Base-by-base conservation (phyloP, 2,888 invertebrate species). In the Drosophila austrosaltans region DNA sequence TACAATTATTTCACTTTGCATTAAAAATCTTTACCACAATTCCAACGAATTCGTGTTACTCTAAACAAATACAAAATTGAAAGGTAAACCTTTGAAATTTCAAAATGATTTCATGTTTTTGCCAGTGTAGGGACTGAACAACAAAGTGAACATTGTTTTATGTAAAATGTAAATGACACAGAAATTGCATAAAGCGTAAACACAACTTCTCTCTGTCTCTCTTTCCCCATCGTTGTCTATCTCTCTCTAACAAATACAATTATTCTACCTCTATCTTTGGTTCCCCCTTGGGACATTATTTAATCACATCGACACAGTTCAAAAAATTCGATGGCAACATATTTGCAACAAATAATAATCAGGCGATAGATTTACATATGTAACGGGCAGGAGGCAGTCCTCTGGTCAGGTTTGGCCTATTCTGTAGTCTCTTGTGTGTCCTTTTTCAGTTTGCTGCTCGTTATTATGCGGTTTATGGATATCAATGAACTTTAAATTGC, bases 401-500 rank as follows among this genome's bases (percentile, higher is more conserved):
- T 63, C 59, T 63, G 48, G 54, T 6, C 42, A 25, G 53, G 42
- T 64, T 39, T 28, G 20, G 39, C 25, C 10, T 25, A 20, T 25
- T 62, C 28, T 53, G 28, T 57, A 8, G 36, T 36, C 20, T 48
- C 8, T 3, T 48, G 44, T 20, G 48, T 4, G 3, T 16, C 10
- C 25, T 25, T 48, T 48, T 48, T 25, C 48, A 48, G 48, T 48
- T 48, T 12, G 22, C 7, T 48, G 48, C 39, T 58, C 22, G 10
- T 48, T 57, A 59, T 57, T 36, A 72, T 82, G 88, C 82, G 75
- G 86, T 87, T 85, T 85, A 84, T 83, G 79, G 86, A 79, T 86
- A 88, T 85, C 83, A 88, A 85, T 85, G 85, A 88, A 85, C 85
- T 85, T 85, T 83, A 88, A 86, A 87, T 79, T 86, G 77, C 79